These are phyloP conservation scores for Saturnia pavonia DNA, from an alignment of 2,888 invertebrate species.

Conservation along the genomic window DNA sequence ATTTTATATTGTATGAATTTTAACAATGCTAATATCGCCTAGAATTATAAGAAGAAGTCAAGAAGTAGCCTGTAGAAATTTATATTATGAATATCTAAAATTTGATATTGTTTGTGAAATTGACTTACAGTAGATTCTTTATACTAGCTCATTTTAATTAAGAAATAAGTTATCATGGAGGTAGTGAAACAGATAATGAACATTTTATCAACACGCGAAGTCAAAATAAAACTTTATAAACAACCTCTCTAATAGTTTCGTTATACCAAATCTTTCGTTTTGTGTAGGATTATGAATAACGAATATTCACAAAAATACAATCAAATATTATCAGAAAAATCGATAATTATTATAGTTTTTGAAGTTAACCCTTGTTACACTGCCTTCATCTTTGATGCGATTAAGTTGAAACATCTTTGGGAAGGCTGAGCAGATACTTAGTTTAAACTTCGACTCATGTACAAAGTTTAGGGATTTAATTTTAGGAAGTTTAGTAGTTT, in stretches of 20 bases:
- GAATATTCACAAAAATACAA: background rate
- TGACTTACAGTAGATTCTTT: background rate
- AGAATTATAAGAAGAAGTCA: too few species aligned
- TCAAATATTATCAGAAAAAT: background rate
- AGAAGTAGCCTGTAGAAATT: too few species aligned
- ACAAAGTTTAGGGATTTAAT: constrained; percentile 34
- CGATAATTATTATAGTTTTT: background rate
- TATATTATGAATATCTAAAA: background rate
- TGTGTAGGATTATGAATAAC: background rate
- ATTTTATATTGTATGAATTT: background rate
- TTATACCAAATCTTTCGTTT: background rate
- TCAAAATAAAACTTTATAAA: too few species aligned
- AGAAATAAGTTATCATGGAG: background rate
- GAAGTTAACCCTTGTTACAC: constrained; percentile 20
- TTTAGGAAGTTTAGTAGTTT: constrained; percentile 23
- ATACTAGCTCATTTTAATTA: background rate
- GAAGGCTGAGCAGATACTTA: constrained; percentile 35
- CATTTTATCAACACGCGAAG: too few species aligned
- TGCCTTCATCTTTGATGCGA: constrained; percentile 35
- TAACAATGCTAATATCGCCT: background rate
- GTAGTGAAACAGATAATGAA: background rate
- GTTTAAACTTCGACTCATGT: constrained; percentile 35
- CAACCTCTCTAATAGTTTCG: too few species aligned
- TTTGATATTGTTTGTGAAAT: background rate
- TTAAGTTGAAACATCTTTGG: constrained; percentile 25